Evolutionary conservation across 2,888 invertebrate genomes (phyloP).

Genomic region (Drosophila paracracens): DNA sequence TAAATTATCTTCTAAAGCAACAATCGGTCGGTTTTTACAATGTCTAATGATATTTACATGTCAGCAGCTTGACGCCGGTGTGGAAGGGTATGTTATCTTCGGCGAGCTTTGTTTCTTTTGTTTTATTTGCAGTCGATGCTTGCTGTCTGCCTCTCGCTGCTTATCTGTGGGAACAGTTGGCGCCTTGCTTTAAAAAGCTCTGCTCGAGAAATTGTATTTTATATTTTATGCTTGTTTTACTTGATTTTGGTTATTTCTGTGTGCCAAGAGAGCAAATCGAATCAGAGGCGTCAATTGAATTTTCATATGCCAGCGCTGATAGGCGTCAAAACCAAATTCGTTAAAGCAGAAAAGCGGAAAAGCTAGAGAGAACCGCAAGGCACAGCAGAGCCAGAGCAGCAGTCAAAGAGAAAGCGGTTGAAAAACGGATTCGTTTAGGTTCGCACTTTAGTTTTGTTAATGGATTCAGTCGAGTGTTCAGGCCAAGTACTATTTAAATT

Average conservation of each 20-base stretch:
- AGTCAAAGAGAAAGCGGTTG: constrained; percentile 1
- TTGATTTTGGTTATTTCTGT: constrained; percentile 10
- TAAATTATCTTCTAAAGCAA: background rate
- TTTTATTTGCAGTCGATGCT: constrained; percentile 38
- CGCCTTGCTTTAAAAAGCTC: constrained; percentile 54
- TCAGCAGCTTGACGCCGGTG: background rate
- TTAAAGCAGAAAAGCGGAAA: constrained; percentile 21
- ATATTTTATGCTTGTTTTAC: constrained; percentile 15
- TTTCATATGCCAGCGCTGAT: constrained; percentile 61
- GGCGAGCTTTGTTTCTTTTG: background rate
- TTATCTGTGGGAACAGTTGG: constrained; percentile 72
- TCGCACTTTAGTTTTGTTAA: constrained; percentile 14
- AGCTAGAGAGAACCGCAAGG: constrained; percentile 12
- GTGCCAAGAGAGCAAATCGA: constrained; percentile 43
- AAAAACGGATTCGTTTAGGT: constrained; percentile 13
- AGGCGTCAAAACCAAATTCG: constrained; percentile 30
- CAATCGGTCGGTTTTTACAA: background rate
- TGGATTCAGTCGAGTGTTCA: constrained; percentile 20
- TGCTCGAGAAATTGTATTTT: constrained; percentile 59
- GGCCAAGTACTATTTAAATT: background rate
- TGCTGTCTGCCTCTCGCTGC: constrained; percentile 34
- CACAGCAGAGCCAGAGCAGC: background rate
- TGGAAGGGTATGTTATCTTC: background rate
- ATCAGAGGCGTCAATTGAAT: constrained; percentile 66
- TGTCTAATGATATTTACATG: background rate